Evolutionary conservation across 1,140 invertebrate genomes (phyloP).

Genomic region (Mercenaria mercenaria): DNA sequence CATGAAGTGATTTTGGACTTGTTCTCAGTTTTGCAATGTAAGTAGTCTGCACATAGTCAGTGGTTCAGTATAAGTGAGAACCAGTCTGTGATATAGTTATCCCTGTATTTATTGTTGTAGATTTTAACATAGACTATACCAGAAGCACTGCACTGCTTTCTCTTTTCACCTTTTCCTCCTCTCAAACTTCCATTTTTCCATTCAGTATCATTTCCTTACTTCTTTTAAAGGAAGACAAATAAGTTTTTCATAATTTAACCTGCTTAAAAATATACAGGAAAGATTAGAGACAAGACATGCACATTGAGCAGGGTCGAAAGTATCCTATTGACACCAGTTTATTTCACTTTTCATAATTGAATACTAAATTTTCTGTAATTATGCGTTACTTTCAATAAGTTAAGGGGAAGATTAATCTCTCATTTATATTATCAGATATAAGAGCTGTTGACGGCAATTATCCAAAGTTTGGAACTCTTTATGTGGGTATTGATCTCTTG

Average conservation of each 20-base stretch:
- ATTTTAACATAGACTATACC: not conserved
- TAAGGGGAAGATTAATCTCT: not conserved
- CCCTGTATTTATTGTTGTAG: slow-evolving; percentile 22
- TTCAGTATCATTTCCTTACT: not conserved
- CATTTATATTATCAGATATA: not conserved
- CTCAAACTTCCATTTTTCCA: not conserved
- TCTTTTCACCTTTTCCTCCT: not conserved
- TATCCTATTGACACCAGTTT: not conserved
- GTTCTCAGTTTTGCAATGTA: slow-evolving; percentile 60
- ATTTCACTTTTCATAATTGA: not conserved
- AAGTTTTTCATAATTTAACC: too few relatives aligned
- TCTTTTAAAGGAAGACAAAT: too few relatives aligned
- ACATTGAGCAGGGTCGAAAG: slow-evolving; percentile 4
- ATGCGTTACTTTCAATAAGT: not conserved
- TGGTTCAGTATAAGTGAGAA: slow-evolving; percentile 6
- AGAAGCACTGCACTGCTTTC: slow-evolving; percentile 27
- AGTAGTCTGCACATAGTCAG: slow-evolving; percentile 61
- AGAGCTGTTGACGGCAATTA: slow-evolving; percentile 19
- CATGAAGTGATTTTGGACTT: slow-evolving; percentile 65
- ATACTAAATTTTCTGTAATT: not conserved
- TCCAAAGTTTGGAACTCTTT: slow-evolving; percentile 18
- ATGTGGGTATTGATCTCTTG: slow-evolving; percentile 10
- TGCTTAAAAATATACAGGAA: too few relatives aligned
- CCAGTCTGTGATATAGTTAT: slow-evolving; percentile 15
- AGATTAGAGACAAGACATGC: too few relatives aligned